Evolutionary conservation across 2,888 invertebrate genomes (phyloP), one percentile per base, ranked within the genome.

Genomic region (Tetranychus truncatus): DNA sequence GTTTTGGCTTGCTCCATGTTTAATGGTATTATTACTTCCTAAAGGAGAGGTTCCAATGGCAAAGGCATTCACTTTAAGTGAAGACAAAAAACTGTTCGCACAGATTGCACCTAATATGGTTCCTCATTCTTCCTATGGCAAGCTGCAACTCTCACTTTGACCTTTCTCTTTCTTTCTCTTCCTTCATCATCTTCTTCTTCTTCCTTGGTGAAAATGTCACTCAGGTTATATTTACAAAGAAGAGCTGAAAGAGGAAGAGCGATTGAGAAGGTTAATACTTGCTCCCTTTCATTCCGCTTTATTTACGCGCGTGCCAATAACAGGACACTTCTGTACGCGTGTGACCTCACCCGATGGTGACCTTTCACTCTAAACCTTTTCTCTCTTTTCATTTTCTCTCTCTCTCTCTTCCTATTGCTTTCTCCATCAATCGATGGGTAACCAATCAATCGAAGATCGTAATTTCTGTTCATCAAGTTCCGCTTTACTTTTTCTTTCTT

Each of bases 301-400:
- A 55, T 55, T 55, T 55, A 15, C 55, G 55, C 55, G 55, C 55
- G 55, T 55, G 55, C 55, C 55, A 55, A 55, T 55, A 55, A 55
- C 55, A 55, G 55, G 55, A 55, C 55, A 55, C 55, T 55, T 15
- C 11, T 55, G 55, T 55, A 15, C 55, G 55, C 55, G 55, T 55
- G 55, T 55, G 55, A 55, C 55, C 55, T 55, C 55, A 55, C 55
- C 55, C 55, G 55, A 55, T 55, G 55, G 55, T 69, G 24, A 69
- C 69, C 69, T 69, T 69, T 20, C 11, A 69, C 66, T n/a, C 11
- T 20, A 24, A 69, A 15, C 72, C 24, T 24, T 72, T 24, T 72
- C 72, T 72, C 72, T 72, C 72, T 72, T 24, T 67, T n/a, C n/a
- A 11, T 67, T n/a, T n/a, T 4, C 67, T 67, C 67, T 67, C 67